Base-by-base conservation (phyloP, 2,113 vertebrate species). In the Coptodon bakossiorum region DNA sequence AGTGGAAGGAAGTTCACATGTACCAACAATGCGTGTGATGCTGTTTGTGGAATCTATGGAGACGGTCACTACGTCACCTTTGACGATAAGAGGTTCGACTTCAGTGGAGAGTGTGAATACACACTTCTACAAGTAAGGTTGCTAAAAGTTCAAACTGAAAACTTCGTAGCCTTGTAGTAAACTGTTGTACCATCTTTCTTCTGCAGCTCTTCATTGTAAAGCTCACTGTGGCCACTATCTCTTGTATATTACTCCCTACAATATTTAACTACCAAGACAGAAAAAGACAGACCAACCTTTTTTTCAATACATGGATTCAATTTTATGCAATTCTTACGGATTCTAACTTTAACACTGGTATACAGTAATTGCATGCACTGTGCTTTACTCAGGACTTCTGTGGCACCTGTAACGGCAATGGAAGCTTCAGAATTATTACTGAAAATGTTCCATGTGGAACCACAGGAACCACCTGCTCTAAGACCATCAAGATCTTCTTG, bases 381-480 rank as follows among this genome's bases (percentile, higher is more conserved):
- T 86, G 10, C 22, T 19, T 87, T 12, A 6, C 84, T 68, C 93
- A 99, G 98, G 97, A 98, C 91, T 96, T 94, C 89, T 98, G 98
- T 17, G 90, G 96, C 2, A 90, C 90, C 10, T 95, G 90, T 6
- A 38, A 90, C 61, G 80, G 48, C 6, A 90, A 90, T 4, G 97
- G 97, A 56, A 95, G 95, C 45, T 98, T 99, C 95, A 96, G 97
- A 11, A 94, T 99, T 1, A 95, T 98, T 93, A 98, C 97, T 0
- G 98, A 99, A 94, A 99, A 99, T 14, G 92, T 99, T 78, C 98
- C 97, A 7, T 99, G 98, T n/a, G 98, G 98, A 38, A 97, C 97
- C 61, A 98, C 97, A 0, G 98, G 98, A 54, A 97, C 97, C 59
- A 98, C 98, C 45, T 99, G 98, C 91, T 99, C 98, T 81, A 99